Evolutionary conservation across 2,888 invertebrate genomes (phyloP).

Genomic region (Punctoribates punctum): DNA sequence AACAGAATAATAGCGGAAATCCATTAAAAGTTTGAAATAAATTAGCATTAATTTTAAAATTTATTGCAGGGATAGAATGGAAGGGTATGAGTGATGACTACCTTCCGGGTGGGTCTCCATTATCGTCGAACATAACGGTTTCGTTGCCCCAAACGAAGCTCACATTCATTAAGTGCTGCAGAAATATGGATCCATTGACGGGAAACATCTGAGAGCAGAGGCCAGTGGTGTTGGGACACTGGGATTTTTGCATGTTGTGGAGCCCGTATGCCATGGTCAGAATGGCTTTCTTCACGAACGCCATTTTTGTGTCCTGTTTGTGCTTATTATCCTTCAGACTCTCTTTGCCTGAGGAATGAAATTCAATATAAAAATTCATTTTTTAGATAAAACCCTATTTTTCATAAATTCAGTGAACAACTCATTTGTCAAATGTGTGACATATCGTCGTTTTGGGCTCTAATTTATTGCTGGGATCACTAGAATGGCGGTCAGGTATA

Average conservation of each 20-base stretch:
- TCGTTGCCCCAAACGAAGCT: slow-evolving; percentile 65
- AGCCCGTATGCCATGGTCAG: slow-evolving; percentile 70
- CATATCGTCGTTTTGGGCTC: too few species aligned
- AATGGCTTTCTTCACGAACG: slow-evolving; percentile 72
- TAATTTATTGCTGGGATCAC: too few species aligned
- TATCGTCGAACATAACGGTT: slow-evolving; percentile 67
- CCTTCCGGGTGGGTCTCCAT: slow-evolving; percentile 72
- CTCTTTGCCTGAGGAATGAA: slow-evolving; percentile 12
- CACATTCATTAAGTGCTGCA: slow-evolving; percentile 67
- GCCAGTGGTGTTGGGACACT: slow-evolving; percentile 59
- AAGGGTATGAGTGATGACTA: neutral
- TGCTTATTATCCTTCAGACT: slow-evolving; percentile 53
- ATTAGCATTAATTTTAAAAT: neutral
- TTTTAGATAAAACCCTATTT: too few species aligned
- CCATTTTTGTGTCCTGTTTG: slow-evolving; percentile 71
- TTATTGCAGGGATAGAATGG: neutral
- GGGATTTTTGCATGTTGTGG: slow-evolving; percentile 65
- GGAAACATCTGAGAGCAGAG: slow-evolving; percentile 66
- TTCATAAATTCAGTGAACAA: too few species aligned
- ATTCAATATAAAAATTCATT: neutral
- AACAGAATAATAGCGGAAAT: neutral
- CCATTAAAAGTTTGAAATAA: neutral
- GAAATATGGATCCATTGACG: slow-evolving; percentile 67
- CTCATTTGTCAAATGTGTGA: too few species aligned
- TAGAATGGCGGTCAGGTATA: too few species aligned